Evolutionary conservation across 2,113 vertebrate genomes (phyloP).

Genomic region (Petroica traversi): DNA sequence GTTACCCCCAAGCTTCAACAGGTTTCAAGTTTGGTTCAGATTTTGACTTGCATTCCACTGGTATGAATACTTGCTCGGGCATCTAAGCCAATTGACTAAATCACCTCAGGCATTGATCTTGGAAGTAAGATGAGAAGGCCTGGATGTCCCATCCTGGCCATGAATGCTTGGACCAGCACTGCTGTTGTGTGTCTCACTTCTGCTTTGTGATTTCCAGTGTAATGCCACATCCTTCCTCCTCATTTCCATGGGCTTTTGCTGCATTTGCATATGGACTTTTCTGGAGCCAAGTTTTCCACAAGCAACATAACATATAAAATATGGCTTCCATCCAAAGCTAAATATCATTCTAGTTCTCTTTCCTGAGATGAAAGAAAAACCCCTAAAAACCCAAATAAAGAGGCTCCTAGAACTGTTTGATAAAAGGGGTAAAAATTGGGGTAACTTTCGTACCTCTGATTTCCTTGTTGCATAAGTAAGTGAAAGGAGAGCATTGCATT

Average conservation of each 20-base stretch:
- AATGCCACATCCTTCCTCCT: background rate
- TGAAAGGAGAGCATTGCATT: background rate
- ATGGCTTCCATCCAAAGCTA: constrained; percentile 8
- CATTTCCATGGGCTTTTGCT: background rate
- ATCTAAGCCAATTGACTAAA: background rate
- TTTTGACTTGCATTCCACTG: background rate
- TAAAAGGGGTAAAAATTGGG: background rate
- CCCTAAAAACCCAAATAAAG: background rate
- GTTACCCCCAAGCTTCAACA: background rate
- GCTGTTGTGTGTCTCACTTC: background rate
- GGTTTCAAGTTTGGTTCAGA: background rate
- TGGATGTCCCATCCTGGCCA: background rate
- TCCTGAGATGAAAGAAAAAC: background rate
- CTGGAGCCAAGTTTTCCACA: background rate
- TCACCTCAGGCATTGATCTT: background rate
- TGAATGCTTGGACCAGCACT: background rate
- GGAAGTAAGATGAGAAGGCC: background rate
- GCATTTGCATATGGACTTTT: background rate
- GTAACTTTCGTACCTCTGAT: background rate
- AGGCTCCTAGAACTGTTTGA: background rate
- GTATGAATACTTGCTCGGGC: background rate
- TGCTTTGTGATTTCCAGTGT: background rate
- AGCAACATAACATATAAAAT: background rate
- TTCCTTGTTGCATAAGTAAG: background rate
- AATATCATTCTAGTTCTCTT: background rate